Percentiles rank a stretch among this genome's conserved stretches.
Evolutionary conservation across 2,797 vertebrate species (phyloP).

Genomic region (Cercopithecus neglectus): DNA sequence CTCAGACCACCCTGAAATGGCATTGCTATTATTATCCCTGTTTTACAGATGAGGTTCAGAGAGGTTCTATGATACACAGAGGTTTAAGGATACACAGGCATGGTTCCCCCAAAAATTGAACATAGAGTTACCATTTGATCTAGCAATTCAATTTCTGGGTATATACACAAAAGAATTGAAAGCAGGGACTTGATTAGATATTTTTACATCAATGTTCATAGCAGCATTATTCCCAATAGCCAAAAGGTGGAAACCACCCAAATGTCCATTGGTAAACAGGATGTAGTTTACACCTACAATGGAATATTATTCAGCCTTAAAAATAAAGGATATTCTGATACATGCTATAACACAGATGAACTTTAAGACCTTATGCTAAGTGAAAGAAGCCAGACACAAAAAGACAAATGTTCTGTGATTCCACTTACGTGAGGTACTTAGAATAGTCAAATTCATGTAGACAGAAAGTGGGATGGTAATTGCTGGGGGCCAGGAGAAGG

Average conservation of each 20-base stretch:
- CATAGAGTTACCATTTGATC: neutral
- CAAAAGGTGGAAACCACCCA: neutral
- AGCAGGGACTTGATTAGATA: neutral
- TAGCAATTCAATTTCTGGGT: neutral
- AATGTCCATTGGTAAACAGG: neutral
- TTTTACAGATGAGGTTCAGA: neutral
- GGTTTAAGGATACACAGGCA: neutral
- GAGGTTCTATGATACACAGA: neutral
- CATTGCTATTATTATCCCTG: neutral
- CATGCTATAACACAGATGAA: neutral
- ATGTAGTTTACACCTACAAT: neutral
- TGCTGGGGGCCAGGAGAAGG: neutral
- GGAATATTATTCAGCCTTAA: neutral
- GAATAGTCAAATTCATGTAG: neutral
- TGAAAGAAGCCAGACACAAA: neutral
- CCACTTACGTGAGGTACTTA: neutral
- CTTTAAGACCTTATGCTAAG: neutral
- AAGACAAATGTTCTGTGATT: neutral
- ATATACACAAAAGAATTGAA: neutral
- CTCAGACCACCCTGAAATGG: neutral
- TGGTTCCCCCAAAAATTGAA: neutral
- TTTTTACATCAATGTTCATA: neutral
- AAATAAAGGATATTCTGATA: neutral
- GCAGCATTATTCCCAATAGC: neutral
- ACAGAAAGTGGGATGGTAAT: neutral